phyloP scores from a whole-genome alignment of 2,113 vertebrate genomes.

The Eudyptes chrysolophus region DNA sequence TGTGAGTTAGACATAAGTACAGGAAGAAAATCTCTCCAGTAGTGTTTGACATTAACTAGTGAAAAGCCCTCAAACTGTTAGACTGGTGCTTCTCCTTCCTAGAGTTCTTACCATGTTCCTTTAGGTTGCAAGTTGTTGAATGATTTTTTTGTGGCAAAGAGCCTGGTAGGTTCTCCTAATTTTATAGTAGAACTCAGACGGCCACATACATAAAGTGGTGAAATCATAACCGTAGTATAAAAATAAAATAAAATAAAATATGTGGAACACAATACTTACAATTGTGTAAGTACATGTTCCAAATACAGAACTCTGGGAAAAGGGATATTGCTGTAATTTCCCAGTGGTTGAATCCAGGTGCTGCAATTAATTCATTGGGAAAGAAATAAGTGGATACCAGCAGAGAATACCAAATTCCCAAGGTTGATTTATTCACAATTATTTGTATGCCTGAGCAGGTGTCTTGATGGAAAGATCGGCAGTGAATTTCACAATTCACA shows the following conservation, averaged over 20 bases:
- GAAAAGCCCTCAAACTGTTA: neutral
- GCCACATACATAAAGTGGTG: neutral
- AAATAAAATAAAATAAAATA: neutral
- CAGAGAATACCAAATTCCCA: neutral
- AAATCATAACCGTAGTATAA: neutral
- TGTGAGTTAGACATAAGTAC: neutral
- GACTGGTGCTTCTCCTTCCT: neutral
- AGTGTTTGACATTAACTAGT: neutral
- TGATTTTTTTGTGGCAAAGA: neutral
- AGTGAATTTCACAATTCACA: neutral
- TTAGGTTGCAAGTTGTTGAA: neutral
- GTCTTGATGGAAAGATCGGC: neutral
- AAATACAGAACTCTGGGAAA: neutral
- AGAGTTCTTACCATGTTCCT: neutral
- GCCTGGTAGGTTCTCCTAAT: neutral
- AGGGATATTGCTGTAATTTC: neutral
- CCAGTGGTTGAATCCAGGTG: neutral
- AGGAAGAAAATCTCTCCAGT: neutral
- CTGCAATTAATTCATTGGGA: neutral
- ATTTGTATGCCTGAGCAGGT: slow-evolving; percentile 1
- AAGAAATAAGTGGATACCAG: neutral
- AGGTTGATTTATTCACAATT: neutral
- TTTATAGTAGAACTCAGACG: neutral
- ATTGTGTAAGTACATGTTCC: too few species aligned
- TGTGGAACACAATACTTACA: neutral